These are phyloP conservation scores for Machaerirhynchus nigripectus DNA, from an alignment of 2,113 vertebrate species.

Conservation along the genomic window DNA sequence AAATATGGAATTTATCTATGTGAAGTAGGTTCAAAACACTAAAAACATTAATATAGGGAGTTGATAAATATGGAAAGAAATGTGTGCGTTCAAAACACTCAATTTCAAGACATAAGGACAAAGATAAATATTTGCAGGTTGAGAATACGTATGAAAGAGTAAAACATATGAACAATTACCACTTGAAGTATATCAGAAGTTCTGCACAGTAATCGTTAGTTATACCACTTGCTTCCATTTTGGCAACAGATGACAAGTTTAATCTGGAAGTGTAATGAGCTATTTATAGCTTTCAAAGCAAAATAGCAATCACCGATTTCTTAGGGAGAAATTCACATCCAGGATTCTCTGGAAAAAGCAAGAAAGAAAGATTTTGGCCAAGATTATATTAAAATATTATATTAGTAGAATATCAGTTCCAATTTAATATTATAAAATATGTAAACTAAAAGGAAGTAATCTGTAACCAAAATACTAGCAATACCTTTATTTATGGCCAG, in stretches of 20 bases:
- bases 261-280: neutral
- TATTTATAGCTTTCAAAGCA: neutral
- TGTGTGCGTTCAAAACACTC: neutral
- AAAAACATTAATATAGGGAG: neutral
- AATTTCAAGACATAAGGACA: neutral
- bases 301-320: neutral
- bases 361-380: neutral
- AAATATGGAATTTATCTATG: neutral
- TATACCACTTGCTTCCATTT: neutral
- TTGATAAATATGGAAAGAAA: neutral
- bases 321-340: neutral
- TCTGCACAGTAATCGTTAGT: neutral
- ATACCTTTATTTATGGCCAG: neutral
- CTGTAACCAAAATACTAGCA: neutral
- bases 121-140: neutral
- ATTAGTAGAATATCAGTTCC: neutral
- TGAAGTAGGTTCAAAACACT: neutral
- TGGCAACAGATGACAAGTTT: neutral
- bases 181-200: neutral
- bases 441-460: neutral
- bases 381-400: neutral
- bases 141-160: neutral
- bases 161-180: neutral
- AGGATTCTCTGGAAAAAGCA: neutral
- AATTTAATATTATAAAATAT: neutral